These are phyloP conservation scores for Lutraria lutraria DNA, from an alignment of 2,888 invertebrate species.

Conservation along the genomic window DNA sequence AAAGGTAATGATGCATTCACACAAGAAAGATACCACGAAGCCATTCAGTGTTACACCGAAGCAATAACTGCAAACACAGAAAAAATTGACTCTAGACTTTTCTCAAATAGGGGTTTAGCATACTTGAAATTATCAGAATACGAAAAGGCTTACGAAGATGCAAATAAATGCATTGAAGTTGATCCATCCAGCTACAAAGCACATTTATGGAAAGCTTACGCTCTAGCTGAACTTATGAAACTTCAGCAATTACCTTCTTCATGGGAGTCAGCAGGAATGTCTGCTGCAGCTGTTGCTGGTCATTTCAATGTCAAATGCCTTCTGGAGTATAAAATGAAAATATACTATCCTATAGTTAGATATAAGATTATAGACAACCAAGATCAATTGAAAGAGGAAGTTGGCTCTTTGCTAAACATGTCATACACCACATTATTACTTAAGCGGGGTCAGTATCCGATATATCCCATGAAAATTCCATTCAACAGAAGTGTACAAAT, in stretches of 20 bases:
- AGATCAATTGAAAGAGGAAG: constrained; percentile 12
- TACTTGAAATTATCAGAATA: constrained; percentile 50
- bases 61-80: constrained; percentile 7
- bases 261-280: constrained; percentile 44
- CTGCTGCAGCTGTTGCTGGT: constrained; percentile 53
- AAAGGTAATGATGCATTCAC: constrained; percentile 50
- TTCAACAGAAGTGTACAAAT: constrained; percentile 46
- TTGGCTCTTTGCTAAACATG: constrained; percentile 16
- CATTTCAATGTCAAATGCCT: constrained; percentile 32
- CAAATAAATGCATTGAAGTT: constrained; percentile 42
- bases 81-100: constrained; percentile 23
- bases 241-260: background rate
- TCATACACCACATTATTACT: constrained; percentile 47
- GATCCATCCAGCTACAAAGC: constrained; percentile 52
- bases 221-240: constrained; percentile 44
- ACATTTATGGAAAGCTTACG: constrained; percentile 53
- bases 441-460: constrained; percentile 31
- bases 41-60: constrained; percentile 51
- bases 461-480: background rate
- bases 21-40: constrained; percentile 30
- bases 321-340: constrained; percentile 47
- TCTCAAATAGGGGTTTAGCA: constrained; percentile 37
- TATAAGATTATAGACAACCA: constrained; percentile 32
- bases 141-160: constrained; percentile 55
- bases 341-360: constrained; percentile 52